phyloP scores from a whole-genome alignment of 2,888 invertebrate genomes.

The Standfussiana lucernea region DNA sequence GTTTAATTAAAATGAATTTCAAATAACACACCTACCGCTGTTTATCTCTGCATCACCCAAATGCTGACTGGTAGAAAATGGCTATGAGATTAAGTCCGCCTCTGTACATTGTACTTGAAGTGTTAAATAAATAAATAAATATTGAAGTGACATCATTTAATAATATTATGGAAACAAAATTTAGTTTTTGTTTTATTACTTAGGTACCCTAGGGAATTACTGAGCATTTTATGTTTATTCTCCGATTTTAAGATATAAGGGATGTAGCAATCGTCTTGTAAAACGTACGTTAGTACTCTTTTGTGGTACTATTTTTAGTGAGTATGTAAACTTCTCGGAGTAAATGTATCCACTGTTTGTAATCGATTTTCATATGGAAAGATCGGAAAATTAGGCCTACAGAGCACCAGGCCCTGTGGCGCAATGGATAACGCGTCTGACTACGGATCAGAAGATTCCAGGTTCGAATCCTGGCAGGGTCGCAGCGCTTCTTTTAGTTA shows the following conservation, averaged over 20 bases:
- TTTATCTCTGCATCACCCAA: no score
- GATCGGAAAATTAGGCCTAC: accelerated
- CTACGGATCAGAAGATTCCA: constrained; percentile 94
- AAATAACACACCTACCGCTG: no score
- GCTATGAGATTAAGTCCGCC: no score
- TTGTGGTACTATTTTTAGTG: background rate
- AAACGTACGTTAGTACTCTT: background rate
- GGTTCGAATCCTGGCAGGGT: constrained; percentile 92
- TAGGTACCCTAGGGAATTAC: no score
- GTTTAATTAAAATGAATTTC: no score
- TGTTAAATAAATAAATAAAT: no score
- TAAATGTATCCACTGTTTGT: no score
- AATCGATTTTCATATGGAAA: background rate
- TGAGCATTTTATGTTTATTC: no score
- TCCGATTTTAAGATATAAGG: no score
- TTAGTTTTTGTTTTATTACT: background rate
- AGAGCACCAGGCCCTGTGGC: constrained; percentile 89
- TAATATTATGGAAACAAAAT: background rate
- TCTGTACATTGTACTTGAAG: no score
- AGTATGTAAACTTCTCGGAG: no score
- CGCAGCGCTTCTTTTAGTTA: constrained; percentile 66
- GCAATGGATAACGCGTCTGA: constrained; percentile 93
- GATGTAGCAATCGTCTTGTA: background rate
- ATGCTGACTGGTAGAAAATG: no score
- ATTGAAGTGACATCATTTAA: background rate